phyloP scores from a whole-genome alignment of 2,113 vertebrate genomes.

The Brachyistius frenatus region DNA sequence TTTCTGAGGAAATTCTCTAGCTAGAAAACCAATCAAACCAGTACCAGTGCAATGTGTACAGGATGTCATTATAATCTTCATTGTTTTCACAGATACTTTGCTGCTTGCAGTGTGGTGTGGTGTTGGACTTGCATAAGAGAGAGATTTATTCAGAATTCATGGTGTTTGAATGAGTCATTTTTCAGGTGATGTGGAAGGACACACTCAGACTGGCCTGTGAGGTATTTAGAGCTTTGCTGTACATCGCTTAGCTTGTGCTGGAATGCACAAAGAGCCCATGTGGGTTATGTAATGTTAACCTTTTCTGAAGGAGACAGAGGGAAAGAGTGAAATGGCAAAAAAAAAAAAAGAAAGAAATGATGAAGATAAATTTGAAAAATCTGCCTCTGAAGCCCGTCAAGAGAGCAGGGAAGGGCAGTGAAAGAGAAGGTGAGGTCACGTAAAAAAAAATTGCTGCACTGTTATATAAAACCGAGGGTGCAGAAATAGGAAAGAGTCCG shows the following conservation, averaged over 20 bases:
- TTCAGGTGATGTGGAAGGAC: conserved; percentile 55
- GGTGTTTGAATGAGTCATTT: conserved; percentile 65
- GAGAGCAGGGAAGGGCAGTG: conserved; percentile 15
- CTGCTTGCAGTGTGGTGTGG: conserved; percentile 40
- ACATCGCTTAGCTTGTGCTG: conserved; percentile 24
- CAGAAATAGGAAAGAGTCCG: conserved; percentile 12
- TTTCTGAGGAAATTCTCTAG: conserved; percentile 24
- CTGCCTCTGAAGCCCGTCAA: neutral
- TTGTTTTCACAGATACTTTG: conserved; percentile 36
- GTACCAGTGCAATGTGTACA: conserved; percentile 40
- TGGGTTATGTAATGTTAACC: conserved; percentile 39
- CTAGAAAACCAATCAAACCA: conserved; percentile 32
- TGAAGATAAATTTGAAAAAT: neutral
- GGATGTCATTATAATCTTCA: conserved; percentile 37
- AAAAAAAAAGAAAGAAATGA: neutral
- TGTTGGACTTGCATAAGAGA: conserved; percentile 19
- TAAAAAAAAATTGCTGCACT: conserved; percentile 44
- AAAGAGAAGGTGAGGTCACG: neutral
- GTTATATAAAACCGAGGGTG: conserved; percentile 58
- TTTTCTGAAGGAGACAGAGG: neutral
- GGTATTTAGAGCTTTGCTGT: conserved; percentile 9
- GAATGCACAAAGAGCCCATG: conserved; percentile 4
- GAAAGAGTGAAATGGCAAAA: neutral
- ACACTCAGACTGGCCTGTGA: conserved; percentile 19
- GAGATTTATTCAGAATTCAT: conserved; percentile 13